Percentiles rank a stretch among this genome's conserved stretches.
These are phyloP conservation scores for Corythornis cristatus DNA, from an alignment of 2,113 vertebrate genomes.

Conservation along the genomic window DNA sequence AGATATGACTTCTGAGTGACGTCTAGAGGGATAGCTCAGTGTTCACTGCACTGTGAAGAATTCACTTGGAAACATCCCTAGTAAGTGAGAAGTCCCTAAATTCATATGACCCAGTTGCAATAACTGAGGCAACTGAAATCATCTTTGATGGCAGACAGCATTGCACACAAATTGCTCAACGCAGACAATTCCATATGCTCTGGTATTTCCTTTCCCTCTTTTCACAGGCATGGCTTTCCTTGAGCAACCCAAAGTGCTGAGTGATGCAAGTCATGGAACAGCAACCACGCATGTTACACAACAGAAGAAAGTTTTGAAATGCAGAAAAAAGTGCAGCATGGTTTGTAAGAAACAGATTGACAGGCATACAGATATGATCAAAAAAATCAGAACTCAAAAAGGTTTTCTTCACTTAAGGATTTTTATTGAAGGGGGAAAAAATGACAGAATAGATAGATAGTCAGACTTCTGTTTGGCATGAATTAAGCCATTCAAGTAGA, in stretches of 20 bases:
- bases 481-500: neutral
- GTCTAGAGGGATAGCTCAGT: conserved; percentile 11
- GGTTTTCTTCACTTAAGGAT: neutral
- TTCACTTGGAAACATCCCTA: neutral
- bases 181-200: neutral
- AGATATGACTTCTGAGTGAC: neutral
- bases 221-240: neutral
- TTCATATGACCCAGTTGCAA: conserved; percentile 4
- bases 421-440: neutral
- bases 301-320: neutral
- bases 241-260: neutral
- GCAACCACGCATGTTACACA: neutral
- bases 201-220: neutral
- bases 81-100: conserved; percentile 21
- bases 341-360: neutral
- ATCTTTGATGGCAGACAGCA: neutral
- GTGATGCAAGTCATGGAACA: neutral
- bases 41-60: conserved; percentile 1
- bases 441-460: neutral
- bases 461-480: neutral
- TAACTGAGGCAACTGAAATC: neutral
- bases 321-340: neutral
- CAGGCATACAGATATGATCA: neutral
- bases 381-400: neutral
- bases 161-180: neutral